Percentiles rank a stretch among this genome's conserved stretches.
Evolutionary conservation across 2,888 invertebrate species (phyloP).

Genomic region (Chelonus formosanus): DNA sequence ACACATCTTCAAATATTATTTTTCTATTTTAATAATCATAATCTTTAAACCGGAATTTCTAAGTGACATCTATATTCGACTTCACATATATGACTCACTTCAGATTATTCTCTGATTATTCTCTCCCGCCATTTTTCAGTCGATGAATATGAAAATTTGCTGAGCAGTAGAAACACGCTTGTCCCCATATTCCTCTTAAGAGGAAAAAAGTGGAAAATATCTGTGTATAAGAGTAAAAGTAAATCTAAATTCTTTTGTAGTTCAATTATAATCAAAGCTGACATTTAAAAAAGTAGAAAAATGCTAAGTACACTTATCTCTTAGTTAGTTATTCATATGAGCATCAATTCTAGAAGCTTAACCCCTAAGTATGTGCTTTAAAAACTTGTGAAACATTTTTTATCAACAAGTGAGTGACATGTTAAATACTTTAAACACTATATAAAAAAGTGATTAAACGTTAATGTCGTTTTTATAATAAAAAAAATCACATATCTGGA

Average conservation of each 20-base stretch:
- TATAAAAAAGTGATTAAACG: no score
- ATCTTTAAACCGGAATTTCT: no score
- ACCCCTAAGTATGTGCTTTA: no score
- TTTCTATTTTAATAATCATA: background rate
- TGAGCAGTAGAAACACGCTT: background rate
- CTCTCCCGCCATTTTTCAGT: constrained; percentile 23
- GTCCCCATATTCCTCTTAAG: background rate
- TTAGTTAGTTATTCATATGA: no score
- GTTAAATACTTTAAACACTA: no score
- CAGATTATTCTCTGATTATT: constrained; percentile 12
- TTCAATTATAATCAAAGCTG: constrained; percentile 13
- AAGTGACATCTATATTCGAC: no score
- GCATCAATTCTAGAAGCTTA: no score
- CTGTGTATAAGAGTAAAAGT: constrained; percentile 3
- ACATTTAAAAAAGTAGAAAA: constrained; percentile 12
- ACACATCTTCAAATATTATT: constrained; percentile 4
- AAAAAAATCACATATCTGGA: no score
- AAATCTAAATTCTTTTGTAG: constrained; percentile 4
- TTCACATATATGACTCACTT: no score
- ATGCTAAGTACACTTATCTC: background rate
- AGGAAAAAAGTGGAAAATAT: constrained; percentile 11
- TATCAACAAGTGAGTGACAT: no score
- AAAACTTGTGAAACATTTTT: no score
- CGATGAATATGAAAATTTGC: constrained; percentile 15
- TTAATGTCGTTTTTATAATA: no score